phyloP scores from a whole-genome alignment of 2,113 vertebrate genomes.

The Baryphthengus martii region DNA sequence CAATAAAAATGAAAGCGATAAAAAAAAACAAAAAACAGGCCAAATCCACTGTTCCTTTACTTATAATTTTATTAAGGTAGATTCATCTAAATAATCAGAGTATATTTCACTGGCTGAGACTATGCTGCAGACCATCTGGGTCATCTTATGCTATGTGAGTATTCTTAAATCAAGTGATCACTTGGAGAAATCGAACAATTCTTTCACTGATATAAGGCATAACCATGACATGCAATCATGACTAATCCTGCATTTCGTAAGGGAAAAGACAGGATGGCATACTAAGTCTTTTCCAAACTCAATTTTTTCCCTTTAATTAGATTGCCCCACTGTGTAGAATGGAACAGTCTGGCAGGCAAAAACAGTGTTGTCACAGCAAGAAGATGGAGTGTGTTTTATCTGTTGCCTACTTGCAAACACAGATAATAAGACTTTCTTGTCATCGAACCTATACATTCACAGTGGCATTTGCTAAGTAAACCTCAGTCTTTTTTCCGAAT shows the following conservation, averaged over 20 bases:
- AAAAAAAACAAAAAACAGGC: neutral
- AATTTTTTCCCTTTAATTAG: conserved; percentile 23
- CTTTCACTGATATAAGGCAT: neutral
- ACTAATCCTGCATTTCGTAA: neutral
- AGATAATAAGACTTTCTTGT: neutral
- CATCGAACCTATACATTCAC: neutral
- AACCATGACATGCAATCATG: neutral
- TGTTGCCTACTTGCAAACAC: neutral
- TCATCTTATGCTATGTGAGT: neutral
- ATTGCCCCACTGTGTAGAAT: neutral
- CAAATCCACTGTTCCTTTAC: neutral
- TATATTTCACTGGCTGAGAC: neutral
- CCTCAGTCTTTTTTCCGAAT: neutral
- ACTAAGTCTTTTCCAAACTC: neutral
- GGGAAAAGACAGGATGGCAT: neutral
- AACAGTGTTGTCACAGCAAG: neutral
- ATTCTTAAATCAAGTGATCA: neutral
- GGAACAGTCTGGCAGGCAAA: neutral
- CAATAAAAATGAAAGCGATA: neutral
- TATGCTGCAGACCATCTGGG: neutral
- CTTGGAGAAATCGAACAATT: neutral
- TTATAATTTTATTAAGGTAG: neutral
- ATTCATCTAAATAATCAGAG: neutral
- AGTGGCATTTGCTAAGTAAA: neutral
- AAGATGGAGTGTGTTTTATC: neutral